Conservation (phyloP, 2,888 invertebrate species). For the Dryomyza anilis region DNA sequence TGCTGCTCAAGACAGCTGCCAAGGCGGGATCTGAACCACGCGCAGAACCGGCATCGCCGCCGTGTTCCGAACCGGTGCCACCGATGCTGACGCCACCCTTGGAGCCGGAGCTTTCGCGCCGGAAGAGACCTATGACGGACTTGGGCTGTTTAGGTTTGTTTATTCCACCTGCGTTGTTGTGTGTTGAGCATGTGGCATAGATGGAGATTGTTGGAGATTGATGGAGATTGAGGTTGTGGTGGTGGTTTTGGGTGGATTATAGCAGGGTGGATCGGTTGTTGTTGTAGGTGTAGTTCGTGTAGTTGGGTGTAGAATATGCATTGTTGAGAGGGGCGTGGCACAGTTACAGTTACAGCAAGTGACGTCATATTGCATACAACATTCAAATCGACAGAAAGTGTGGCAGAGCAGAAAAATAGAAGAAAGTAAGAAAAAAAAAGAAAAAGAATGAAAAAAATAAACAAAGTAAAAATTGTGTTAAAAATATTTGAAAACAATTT, state of each 20-base stretch:
- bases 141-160: constrained; percentile 84
- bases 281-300: constrained; percentile 7
- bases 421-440: constrained; percentile 36
- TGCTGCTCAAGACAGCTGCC: constrained; percentile 57
- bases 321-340: not conserved
- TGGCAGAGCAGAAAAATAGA: constrained; percentile 1
- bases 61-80: constrained; percentile 59
- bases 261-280: not conserved
- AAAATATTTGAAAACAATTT: constrained; percentile 19
- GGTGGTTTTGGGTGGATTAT: constrained; percentile 8
- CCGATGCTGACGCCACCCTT: constrained; percentile 64
- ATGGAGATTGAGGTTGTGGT: constrained; percentile 1
- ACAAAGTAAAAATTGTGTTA: constrained; percentile 24
- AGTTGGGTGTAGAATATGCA: not conserved
- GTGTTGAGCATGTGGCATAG: constrained; percentile 15
- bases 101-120: constrained; percentile 80
- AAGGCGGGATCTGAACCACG: constrained; percentile 65
- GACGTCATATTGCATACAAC: constrained; percentile 12
- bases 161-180: constrained; percentile 72
- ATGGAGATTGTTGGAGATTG: not conserved
- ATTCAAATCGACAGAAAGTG: constrained; percentile 20
- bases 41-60: constrained; percentile 49
- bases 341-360: not conserved
- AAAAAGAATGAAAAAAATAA: constrained; percentile 27
- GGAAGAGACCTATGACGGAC: constrained; percentile 88